phyloP scores from a whole-genome alignment of 2,113 vertebrate species.

The Corvus hawaiiensis region DNA sequence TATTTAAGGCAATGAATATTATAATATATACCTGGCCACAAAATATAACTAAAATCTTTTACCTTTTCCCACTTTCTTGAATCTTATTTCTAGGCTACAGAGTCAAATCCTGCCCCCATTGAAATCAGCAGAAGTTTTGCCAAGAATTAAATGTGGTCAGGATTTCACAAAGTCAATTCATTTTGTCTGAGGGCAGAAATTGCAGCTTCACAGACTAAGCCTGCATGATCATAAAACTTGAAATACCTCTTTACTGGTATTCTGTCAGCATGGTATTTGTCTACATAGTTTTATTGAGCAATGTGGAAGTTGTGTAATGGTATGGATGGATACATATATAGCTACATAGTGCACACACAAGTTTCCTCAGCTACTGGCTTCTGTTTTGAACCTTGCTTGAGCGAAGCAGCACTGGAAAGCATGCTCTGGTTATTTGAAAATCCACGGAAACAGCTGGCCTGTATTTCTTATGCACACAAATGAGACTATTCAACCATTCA shows the following conservation, averaged over 20 bases:
- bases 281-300: neutral
- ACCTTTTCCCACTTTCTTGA: neutral
- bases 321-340: neutral
- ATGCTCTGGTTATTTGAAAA: neutral
- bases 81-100: neutral
- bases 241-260: neutral
- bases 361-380: neutral
- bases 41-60: constrained; percentile 4
- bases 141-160: constrained; percentile 57
- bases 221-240: neutral
- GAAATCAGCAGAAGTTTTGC: constrained; percentile 47
- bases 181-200: neutral
- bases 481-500: neutral
- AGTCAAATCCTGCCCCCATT: constrained; percentile 55
- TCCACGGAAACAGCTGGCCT: neutral
- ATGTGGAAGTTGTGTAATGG: neutral
- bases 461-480: neutral
- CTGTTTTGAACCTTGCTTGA: neutral
- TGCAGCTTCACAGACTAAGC: neutral
- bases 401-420: neutral
- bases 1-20: constrained; percentile 71
- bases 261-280: neutral
- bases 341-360: neutral
- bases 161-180: neutral
- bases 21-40: constrained; percentile 20